These are phyloP conservation scores for Operophtera brumata DNA, from an alignment of 2,888 invertebrate species.

Conservation along the genomic window DNA sequence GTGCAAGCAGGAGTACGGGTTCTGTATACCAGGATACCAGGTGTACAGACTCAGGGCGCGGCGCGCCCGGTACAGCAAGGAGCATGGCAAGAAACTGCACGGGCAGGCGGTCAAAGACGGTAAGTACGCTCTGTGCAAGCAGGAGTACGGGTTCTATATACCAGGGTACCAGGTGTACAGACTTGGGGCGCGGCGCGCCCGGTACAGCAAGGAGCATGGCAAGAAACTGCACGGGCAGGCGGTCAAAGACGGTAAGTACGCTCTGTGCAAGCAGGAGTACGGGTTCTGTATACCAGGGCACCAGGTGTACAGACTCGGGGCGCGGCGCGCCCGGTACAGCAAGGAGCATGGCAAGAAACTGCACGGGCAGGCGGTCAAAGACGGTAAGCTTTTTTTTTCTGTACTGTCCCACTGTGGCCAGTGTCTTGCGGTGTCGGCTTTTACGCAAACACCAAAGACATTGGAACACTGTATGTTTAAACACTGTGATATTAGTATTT, in stretches of 20 bases:
- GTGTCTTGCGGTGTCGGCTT: no score
- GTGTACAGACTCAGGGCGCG: slow-evolving; percentile 83
- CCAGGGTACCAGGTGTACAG: slow-evolving; percentile 90
- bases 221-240: slow-evolving; percentile 86
- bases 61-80: slow-evolving; percentile 85
- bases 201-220: slow-evolving; percentile 89
- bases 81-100: slow-evolving; percentile 88
- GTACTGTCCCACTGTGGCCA: no score
- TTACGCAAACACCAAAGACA: no score
- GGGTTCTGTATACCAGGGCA: slow-evolving; percentile 93
- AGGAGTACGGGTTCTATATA: slow-evolving; percentile 89
- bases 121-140: slow-evolving; percentile 86
- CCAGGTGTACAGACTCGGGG: slow-evolving; percentile 82
- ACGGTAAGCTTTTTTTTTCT: no score
- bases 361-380: slow-evolving; percentile 83
- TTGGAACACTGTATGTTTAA: no score
- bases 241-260: slow-evolving; percentile 86
- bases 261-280: slow-evolving; percentile 84
- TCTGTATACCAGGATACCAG: slow-evolving; percentile 92
- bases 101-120: slow-evolving; percentile 84
- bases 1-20: slow-evolving; percentile 86
- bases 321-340: slow-evolving; percentile 83
- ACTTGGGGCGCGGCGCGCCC: slow-evolving; percentile 78
- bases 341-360: slow-evolving; percentile 91
- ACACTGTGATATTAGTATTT: no score